Evolutionary conservation across 1,140 invertebrate genomes (phyloP).

Genomic region (Drosophila ercepeae): DNA sequence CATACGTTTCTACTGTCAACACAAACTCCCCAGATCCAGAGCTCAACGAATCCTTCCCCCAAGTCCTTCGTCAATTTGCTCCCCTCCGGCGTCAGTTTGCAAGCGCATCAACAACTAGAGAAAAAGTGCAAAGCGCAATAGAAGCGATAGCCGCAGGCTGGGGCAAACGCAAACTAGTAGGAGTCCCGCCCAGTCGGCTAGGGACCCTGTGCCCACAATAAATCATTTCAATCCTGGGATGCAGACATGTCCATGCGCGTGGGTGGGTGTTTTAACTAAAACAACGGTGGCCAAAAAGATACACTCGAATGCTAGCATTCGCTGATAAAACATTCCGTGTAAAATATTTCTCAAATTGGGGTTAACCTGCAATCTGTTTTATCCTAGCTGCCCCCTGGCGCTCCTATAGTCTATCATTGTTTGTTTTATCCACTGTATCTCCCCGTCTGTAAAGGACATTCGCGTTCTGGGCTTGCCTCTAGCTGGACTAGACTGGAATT

Average conservation of each 20-base stretch:
- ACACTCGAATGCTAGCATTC: slow-evolving; percentile 73
- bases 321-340: slow-evolving; percentile 76
- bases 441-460: too few relatives aligned
- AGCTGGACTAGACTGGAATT: too few relatives aligned
- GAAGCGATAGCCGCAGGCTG: not conserved
- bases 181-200: too few relatives aligned
- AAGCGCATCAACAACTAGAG: slow-evolving; percentile 62
- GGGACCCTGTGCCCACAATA: slow-evolving; percentile 63
- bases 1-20: slow-evolving; percentile 68
- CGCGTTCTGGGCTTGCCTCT: too few relatives aligned
- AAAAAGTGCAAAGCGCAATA: slow-evolving; percentile 4
- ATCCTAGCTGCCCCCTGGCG: too few relatives aligned
- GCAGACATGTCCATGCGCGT: not conserved
- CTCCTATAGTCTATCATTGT: slow-evolving; percentile 14
- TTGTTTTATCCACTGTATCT: too few relatives aligned
- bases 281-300: slow-evolving; percentile 58
- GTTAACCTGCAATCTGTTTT: slow-evolving; percentile 66
- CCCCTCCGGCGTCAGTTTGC: slow-evolving; percentile 21
- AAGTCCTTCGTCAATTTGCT: not conserved
- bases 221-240: slow-evolving; percentile 57
- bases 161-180: not conserved
- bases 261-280: slow-evolving; percentile 31
- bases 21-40: slow-evolving; percentile 48
- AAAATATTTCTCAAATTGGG: slow-evolving; percentile 73
- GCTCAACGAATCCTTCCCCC: slow-evolving; percentile 18